Evolutionary conservation across 2,888 invertebrate genomes (phyloP).

Genomic region (Dyspetes luteomarginatus): DNA sequence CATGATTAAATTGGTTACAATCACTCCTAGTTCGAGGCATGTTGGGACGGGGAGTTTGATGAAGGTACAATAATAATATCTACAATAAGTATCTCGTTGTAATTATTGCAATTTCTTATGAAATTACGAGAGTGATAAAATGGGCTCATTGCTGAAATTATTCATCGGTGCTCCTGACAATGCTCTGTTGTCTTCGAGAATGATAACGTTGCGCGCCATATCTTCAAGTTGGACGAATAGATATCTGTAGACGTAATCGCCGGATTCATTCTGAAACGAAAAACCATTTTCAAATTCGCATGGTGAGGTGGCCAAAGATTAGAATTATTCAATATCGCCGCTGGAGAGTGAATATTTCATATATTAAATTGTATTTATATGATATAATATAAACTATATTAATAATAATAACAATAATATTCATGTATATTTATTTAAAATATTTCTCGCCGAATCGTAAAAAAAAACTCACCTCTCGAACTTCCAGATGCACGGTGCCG

Average conservation of each 20-base stretch:
- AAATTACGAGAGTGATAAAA: slow-evolving; percentile 50
- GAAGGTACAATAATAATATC: not conserved
- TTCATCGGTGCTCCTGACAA: slow-evolving; percentile 67
- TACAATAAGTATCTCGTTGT: not conserved
- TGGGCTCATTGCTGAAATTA: slow-evolving; percentile 73
- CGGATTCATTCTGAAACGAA: slow-evolving; percentile 88
- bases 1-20: not conserved
- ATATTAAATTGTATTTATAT: no score
- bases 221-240: slow-evolving; percentile 93
- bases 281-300: no score
- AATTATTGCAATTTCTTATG: not conserved
- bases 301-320: no score
- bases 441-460: slow-evolving; percentile 20
- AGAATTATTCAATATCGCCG: no score
- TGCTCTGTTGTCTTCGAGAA: slow-evolving; percentile 90
- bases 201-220: slow-evolving; percentile 89
- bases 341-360: no score
- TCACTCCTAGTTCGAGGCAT: no score
- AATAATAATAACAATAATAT: slow-evolving; percentile 35
- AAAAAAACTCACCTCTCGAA: slow-evolving; percentile 88
- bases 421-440: slow-evolving; percentile 10
- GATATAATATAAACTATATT: no score
- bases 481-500: slow-evolving; percentile 94
- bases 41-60: not conserved
- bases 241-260: slow-evolving; percentile 92